Evolutionary conservation across 2,113 vertebrate genomes (phyloP).

Genomic region (Pitta sordida): DNA sequence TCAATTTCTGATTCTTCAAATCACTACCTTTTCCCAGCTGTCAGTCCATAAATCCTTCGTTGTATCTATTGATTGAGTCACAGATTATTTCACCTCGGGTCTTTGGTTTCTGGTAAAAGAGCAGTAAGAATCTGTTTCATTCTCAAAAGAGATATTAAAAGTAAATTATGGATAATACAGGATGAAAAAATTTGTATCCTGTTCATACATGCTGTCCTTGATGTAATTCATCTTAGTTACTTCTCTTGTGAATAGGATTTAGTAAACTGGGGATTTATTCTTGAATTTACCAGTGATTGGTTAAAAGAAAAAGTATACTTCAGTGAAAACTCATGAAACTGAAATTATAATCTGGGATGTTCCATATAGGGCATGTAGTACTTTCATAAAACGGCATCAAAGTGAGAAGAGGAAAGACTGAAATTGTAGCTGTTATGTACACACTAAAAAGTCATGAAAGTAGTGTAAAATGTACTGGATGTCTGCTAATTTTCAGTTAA

Average conservation of each 20-base stretch:
- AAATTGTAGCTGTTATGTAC: background rate
- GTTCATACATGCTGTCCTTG: background rate
- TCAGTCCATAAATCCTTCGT: background rate
- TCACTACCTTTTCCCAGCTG: background rate
- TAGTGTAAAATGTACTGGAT: background rate
- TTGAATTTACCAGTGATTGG: background rate
- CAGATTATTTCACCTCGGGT: slow-evolving; percentile 2
- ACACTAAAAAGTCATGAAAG: background rate
- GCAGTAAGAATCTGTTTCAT: background rate
- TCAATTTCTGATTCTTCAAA: too few relatives aligned
- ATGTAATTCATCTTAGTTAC: background rate
- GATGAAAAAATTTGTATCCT: background rate
- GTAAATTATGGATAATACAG: background rate
- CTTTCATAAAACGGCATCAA: background rate
- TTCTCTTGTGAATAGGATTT: background rate
- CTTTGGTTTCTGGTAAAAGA: background rate
- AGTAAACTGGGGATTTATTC: background rate
- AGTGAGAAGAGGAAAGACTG: background rate
- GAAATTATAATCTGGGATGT: background rate
- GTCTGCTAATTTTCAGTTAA: background rate
- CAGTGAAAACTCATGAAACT: background rate
- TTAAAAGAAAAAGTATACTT: background rate
- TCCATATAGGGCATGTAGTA: background rate
- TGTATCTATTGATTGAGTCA: background rate
- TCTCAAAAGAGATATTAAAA: background rate